phyloP scores from a whole-genome alignment of 2,113 vertebrate species.

The Malurus melanocephalus region DNA sequence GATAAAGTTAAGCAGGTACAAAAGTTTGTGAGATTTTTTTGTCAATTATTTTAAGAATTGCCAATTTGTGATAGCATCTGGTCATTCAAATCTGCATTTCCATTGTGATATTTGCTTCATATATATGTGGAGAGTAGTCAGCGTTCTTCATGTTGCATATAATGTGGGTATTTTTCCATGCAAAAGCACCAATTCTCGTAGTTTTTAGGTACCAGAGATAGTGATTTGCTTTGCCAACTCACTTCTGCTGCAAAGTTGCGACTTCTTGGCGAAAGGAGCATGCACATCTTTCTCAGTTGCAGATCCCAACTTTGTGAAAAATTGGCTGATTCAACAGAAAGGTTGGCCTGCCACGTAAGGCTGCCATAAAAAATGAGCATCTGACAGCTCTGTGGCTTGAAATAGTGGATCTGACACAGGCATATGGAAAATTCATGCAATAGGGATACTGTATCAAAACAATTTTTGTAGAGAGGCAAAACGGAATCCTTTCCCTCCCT shows the following conservation, averaged over 20 bases:
- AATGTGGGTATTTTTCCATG: accelerated
- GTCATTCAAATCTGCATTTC: background rate
- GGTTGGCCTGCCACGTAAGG: slow-evolving; percentile 47
- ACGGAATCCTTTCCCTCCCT: background rate
- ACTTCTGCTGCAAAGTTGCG: background rate
- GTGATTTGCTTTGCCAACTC: background rate
- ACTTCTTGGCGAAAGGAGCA: background rate
- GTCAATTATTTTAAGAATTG: background rate
- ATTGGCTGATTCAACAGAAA: slow-evolving; percentile 12
- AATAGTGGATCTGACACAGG: slow-evolving; percentile 43
- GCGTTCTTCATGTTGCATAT: background rate
- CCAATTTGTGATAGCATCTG: background rate
- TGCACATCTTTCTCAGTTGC: background rate
- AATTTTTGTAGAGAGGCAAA: slow-evolving; percentile 22
- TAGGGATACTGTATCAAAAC: slow-evolving; percentile 48
- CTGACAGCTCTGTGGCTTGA: slow-evolving; percentile 49
- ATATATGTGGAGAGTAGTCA: background rate
- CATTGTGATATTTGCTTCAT: background rate
- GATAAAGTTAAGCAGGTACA: background rate
- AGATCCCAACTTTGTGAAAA: background rate
- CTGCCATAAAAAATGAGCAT: slow-evolving; percentile 13
- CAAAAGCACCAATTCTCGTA: background rate
- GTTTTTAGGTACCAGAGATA: background rate
- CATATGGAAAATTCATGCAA: slow-evolving; percentile 58
- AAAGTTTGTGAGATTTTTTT: background rate